Evolutionary conservation across 2,797 vertebrate genomes (phyloP), one percentile per base, ranked within the genome.

Genomic region (Scolopax bukidnonensis): DNA sequence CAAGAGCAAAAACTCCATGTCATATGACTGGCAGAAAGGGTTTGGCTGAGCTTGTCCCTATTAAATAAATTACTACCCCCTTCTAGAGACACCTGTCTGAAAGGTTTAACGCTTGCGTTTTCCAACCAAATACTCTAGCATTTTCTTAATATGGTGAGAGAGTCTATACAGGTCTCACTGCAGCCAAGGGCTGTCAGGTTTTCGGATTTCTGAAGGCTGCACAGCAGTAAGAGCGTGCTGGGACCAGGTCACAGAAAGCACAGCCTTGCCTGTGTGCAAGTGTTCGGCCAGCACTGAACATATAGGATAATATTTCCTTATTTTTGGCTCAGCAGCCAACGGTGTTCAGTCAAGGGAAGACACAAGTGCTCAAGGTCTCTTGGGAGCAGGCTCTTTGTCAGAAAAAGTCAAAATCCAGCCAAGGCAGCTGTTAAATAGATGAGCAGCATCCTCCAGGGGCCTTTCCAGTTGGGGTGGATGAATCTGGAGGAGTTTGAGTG

Each of bases 401-500:
- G 89, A 93, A 85, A 82, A 41, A 63, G 84, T 93, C 51, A 43
- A 85, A 71, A n/a, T 3, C 51, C 93, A 93, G 92, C 93, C 92
- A 82, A 91, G 64, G 68, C 93, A 92, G 92, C 92, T 86, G 64
- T 88, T 36, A 89, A 94, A 70, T 71, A 73, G 89, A 83, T 65
- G 87, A 81, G 77, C 30, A 1, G 68, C 77, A 93, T 88, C 88
- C 95, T 93, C 97, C 54, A 32, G 96, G 93, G 97, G 61, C 90
- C 50, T 61, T 24, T 89, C 16, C 56, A 30, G 86, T 92, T 95
- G 91, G 85, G 92, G 45, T 94, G 94, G 95, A 95, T 95, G 92
- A 41, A 40, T 87, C 67, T 93, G 95, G 86, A 95, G 97, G 95
- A 96, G 96, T 96, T 73, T 64, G 81, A 95, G 86, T 82, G 95